Base-by-base conservation (phyloP, 2,113 vertebrate genomes). In the Upupa epops region DNA sequence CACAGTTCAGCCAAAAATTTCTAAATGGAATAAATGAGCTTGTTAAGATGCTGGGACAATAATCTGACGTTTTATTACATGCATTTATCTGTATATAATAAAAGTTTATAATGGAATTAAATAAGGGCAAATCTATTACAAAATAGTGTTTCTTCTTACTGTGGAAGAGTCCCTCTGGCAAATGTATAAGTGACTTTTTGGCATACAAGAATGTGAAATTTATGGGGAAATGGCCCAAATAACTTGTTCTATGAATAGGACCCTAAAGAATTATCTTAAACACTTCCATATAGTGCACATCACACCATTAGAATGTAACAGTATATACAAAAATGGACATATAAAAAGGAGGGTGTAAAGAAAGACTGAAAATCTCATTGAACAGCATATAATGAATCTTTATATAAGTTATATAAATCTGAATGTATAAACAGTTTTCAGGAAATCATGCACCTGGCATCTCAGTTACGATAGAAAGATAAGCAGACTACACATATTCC, bases 181-280 rank as follows among this genome's bases (percentile, higher is more conserved):
- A 91, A 93, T 45, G 32, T 42, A 3, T 46, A 94, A 94, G 82
- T 3, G 45, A 88, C 49, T 84, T 96, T 91, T 88, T 96, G 91
- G 92, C 81, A 91, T 26, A 37, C 36, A 90, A 69, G 68, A 91
- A 95, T 73, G 73, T 82, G 66, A 93, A 93, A 96, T 94, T 93
- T 96, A 96, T 96, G 89, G 77, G 85, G 89, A 97, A 96, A 94
- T 92, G 86, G 88, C 90, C 91, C 84, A 96, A 96, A 96, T 94
- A 96, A 85, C 71, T 79, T 93, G 89, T 92, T 93, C 89, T 71
- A 83, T 84, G 91, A 95, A 97, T 93, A 92, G 94, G 89, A 89
- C 94, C 90, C 95, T 87, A 73, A 96, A 94, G 94, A 84, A 96
- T 97, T 96, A 96, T 92, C 91, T 96, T 96, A 96, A 97, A 95